These are phyloP conservation scores for Bovichtus diacanthus DNA, from an alignment of 2,797 vertebrate genomes.

Conservation along the genomic window DNA sequence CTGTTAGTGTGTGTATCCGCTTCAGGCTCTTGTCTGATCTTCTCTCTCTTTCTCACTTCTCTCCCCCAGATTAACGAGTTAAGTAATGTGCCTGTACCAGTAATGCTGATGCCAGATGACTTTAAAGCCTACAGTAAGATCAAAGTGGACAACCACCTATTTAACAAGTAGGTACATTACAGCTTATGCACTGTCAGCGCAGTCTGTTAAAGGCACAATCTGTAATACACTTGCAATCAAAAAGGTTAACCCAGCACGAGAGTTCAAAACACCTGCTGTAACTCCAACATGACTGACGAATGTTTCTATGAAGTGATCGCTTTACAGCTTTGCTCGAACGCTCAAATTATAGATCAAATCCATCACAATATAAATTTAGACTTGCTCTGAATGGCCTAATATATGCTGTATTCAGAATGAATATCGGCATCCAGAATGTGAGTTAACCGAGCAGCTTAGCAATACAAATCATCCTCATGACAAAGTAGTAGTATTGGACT, in stretches of 20 bases:
- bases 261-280: slow-evolving; percentile 23
- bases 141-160: slow-evolving; percentile 98
- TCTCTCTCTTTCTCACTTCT: slow-evolving; percentile 37
- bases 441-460: slow-evolving; percentile 10
- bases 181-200: slow-evolving; percentile 3
- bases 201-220: slow-evolving; percentile 8
- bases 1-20: slow-evolving; percentile 18
- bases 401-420: neutral
- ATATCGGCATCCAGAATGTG: neutral
- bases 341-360: no score
- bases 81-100: slow-evolving; percentile 95
- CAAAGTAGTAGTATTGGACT: slow-evolving; percentile 2
- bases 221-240: slow-evolving; percentile 22
- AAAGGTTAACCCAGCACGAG: neutral
- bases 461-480: slow-evolving; percentile 29
- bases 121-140: slow-evolving; percentile 99
- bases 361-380: neutral
- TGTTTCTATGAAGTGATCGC: neutral
- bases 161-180: slow-evolving; percentile 92
- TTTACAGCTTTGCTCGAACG: neutral
- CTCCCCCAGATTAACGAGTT: slow-evolving; percentile 92
- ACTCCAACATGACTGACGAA: neutral
- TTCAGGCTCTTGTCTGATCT: slow-evolving; percentile 32
- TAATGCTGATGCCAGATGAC: slow-evolving; percentile 97
- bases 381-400: neutral